phyloP scores from a whole-genome alignment of 2,888 invertebrate genomes.

The Agonopterix subpropinquella region DNA sequence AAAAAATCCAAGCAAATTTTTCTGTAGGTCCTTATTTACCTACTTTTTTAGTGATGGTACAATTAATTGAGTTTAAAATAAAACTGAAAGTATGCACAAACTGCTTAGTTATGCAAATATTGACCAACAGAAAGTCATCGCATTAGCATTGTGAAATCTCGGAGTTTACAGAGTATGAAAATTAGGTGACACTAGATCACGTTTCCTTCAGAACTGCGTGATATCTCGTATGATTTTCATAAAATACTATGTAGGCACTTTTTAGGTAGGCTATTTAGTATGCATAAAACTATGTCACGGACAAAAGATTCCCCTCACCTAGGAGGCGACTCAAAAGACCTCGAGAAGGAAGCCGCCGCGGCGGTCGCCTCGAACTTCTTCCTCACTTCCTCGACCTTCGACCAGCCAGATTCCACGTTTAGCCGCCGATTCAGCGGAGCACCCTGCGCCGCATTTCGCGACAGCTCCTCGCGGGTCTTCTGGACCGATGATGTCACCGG shows the following conservation, averaged over 20 bases:
- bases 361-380: constrained; percentile 65
- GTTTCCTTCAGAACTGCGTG: too few species aligned
- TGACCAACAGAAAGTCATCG: not conserved
- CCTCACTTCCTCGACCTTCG: constrained; percentile 66
- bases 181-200: too few species aligned
- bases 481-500: constrained; percentile 46
- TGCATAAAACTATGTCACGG: too few species aligned
- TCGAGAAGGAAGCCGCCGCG: constrained; percentile 44
- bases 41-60: too few species aligned
- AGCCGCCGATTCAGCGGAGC: constrained; percentile 57
- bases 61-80: too few species aligned
- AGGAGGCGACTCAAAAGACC: constrained; percentile 66
- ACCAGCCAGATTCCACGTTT: constrained; percentile 68
- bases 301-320: constrained; percentile 32
- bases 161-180: too few species aligned
- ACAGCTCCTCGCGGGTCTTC: constrained; percentile 45
- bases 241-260: too few species aligned
- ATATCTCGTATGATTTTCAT: too few species aligned
- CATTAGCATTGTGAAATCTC: too few species aligned
- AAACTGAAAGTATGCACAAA: not conserved
- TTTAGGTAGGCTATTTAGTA: too few species aligned
- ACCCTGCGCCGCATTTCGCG: constrained; percentile 62
- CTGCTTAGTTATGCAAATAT: constrained; percentile 5
- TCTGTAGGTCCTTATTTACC: too few species aligned
- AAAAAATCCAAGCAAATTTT: too few species aligned